Conservation (phyloP, 2,888 invertebrate genomes). For the Heliconius sara region DNA sequence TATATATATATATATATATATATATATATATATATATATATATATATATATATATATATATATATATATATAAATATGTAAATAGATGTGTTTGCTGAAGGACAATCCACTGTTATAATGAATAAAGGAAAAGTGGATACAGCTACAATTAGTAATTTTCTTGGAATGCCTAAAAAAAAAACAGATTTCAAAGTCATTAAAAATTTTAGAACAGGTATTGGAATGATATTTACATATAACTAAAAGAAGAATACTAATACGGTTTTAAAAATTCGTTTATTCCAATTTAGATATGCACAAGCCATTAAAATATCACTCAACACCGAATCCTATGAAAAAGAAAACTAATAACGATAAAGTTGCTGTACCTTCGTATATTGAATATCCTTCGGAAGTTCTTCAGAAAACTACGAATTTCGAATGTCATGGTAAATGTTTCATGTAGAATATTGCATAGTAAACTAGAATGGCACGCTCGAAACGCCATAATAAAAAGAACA, state of each 20-base stretch:
- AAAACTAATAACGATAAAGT: slow-evolving; percentile 40
- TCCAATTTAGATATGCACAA: slow-evolving; percentile 47
- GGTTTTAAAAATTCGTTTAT: background rate
- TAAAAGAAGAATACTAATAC: background rate
- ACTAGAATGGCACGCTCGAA: background rate
- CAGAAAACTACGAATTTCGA: slow-evolving; percentile 75
- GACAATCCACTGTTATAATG: slow-evolving; percentile 37
- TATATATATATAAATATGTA: too few relatives aligned
- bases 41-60: too few relatives aligned
- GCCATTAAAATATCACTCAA: slow-evolving; percentile 52
- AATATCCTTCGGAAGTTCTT: slow-evolving; percentile 68
- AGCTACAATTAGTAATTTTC: slow-evolving; percentile 27
- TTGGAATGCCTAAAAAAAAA: slow-evolving; percentile 45
- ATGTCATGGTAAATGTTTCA: slow-evolving; percentile 55
- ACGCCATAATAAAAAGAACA: too few relatives aligned
- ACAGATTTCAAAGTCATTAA: slow-evolving; percentile 45
- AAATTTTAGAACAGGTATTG: slow-evolving; percentile 42
- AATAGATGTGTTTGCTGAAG: slow-evolving; percentile 14
- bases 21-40: too few relatives aligned
- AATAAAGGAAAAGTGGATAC: slow-evolving; percentile 33
- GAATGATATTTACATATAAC: background rate
- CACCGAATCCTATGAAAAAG: slow-evolving; percentile 39
- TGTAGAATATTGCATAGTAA: background rate
- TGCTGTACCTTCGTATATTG: slow-evolving; percentile 60
- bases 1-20: too few relatives aligned